These are phyloP conservation scores for Aix galericulata DNA, from an alignment of 2,113 vertebrate genomes.

Conservation along the genomic window DNA sequence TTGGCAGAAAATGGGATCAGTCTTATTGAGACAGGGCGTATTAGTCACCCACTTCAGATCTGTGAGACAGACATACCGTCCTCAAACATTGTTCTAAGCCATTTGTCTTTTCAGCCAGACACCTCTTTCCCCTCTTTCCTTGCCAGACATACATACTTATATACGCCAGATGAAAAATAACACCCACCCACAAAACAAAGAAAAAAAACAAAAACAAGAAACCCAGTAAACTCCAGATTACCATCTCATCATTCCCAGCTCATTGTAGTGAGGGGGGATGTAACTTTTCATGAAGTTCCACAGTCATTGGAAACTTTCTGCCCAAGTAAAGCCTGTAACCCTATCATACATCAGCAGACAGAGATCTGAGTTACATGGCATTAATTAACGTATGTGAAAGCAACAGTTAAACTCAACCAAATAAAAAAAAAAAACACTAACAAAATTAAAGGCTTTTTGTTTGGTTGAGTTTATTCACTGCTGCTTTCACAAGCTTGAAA, in stretches of 20 bases:
- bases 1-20: neutral
- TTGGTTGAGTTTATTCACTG: too few species aligned
- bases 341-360: neutral
- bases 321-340: neutral
- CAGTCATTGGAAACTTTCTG: neutral
- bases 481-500: neutral
- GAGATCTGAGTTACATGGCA: neutral
- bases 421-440: neutral
- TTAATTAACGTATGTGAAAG: accelerated
- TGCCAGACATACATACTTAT: neutral
- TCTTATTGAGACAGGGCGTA: neutral
- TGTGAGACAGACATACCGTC: neutral
- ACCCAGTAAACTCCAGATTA: neutral
- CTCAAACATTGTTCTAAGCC: neutral
- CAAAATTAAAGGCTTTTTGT: neutral
- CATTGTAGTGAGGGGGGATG: neutral
- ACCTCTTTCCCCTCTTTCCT: too few species aligned
- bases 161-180: neutral
- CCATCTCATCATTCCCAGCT: neutral
- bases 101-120: neutral
- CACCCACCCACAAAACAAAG: neutral
- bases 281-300: neutral
- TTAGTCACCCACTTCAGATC: neutral
- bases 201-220: neutral
- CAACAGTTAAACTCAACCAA: neutral